Evolutionary conservation across 2,113 vertebrate genomes (phyloP).

Genomic region (Helogale parvula): DNA sequence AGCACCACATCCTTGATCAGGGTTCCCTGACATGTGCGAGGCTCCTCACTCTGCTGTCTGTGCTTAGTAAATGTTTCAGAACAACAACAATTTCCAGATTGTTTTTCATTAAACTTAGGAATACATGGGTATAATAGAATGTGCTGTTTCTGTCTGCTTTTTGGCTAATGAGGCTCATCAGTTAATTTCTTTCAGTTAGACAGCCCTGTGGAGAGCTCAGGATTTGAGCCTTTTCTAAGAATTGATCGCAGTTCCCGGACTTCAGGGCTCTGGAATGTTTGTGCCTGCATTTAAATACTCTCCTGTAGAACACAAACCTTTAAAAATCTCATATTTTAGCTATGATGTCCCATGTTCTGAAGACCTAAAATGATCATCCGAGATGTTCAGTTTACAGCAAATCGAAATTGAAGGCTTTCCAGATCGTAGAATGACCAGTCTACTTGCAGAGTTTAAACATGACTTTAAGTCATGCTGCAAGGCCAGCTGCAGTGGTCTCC

Average conservation of each 20-base stretch:
- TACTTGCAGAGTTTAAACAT: not conserved
- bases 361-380: not conserved
- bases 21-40: not conserved
- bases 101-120: not conserved
- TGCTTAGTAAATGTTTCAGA: not conserved
- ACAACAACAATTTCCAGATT: not conserved
- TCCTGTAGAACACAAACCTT: not conserved
- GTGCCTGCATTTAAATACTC: not conserved
- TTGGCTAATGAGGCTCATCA: not conserved
- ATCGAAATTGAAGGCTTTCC: conserved; percentile 19
- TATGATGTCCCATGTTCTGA: not conserved
- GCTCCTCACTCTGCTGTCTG: not conserved
- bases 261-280: not conserved
- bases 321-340: not conserved
- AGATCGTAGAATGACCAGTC: not conserved
- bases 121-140: not conserved
- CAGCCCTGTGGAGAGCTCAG: not conserved
- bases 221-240: not conserved
- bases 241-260: not conserved
- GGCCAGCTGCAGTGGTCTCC: not conserved
- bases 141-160: not conserved
- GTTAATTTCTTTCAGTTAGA: conserved; percentile 8
- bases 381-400: conserved; percentile 22
- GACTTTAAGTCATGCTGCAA: not conserved
- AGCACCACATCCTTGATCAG: not conserved